Percentiles rank a stretch among this genome's conserved stretches.
These are phyloP conservation scores for Nothobranchius furzeri DNA, from an alignment of 2,113 vertebrate genomes.

Conservation along the genomic window DNA sequence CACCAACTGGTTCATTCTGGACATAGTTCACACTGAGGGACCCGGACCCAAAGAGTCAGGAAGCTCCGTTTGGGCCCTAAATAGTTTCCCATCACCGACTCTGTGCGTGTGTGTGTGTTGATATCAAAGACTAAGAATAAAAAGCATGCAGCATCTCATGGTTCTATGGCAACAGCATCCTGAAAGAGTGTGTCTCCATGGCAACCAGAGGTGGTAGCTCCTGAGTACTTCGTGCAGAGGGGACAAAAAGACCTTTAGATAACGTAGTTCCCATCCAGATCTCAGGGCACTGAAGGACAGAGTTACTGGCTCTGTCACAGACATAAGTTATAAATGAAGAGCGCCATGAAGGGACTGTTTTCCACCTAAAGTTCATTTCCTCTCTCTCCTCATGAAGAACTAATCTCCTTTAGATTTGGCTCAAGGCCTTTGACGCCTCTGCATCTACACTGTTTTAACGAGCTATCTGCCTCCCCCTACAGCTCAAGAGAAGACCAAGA, in stretches of 20 bases:
- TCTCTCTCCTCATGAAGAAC: no score
- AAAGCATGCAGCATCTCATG: slow-evolving; percentile 62
- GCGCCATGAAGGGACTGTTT: no score
- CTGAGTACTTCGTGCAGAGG: slow-evolving; percentile 57
- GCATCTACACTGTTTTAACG: no score
- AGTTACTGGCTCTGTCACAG: no score
- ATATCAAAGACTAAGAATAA: slow-evolving; percentile 62
- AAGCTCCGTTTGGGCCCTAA: slow-evolving; percentile 11
- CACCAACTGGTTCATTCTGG: slow-evolving; percentile 71
- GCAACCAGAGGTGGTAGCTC: slow-evolving; percentile 59
- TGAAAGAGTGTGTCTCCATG: slow-evolving; percentile 76
- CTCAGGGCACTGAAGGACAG: no score
- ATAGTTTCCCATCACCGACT: no score
- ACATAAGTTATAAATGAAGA: background rate
- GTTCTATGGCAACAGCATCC: slow-evolving; percentile 76
- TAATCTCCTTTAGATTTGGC: no score
- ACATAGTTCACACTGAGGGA: slow-evolving; percentile 14
- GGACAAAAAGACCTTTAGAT: background rate
- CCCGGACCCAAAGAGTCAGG: slow-evolving; percentile 17
- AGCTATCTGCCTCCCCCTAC: no score
- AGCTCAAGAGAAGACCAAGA: no score
- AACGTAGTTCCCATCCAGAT: slow-evolving; percentile 11
- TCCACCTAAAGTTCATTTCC: no score
- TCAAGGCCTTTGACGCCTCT: no score
- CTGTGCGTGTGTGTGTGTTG: slow-evolving; percentile 4